Conservation (phyloP, 1,140 invertebrate species). For the Cephus cinctus region DNA sequence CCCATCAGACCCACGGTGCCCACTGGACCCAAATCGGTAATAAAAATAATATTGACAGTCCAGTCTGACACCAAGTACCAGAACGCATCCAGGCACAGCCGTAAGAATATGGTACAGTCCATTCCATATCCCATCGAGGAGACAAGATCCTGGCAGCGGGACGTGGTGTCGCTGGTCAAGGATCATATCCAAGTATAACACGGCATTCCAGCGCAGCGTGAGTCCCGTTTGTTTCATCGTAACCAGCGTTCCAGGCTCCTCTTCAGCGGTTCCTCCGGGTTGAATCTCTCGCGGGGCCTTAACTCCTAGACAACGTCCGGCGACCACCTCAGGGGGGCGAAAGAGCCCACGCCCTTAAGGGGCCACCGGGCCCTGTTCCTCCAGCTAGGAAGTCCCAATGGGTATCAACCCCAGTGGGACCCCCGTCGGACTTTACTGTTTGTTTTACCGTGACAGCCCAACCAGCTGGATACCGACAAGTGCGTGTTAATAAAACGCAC, state of each 20-base stretch:
- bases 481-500: conserved; percentile 7
- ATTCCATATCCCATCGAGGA: no score
- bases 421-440: conserved; percentile 6
- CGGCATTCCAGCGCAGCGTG: conserved; percentile 32
- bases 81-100: no score
- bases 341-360: no score
- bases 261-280: neutral
- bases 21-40: no score
- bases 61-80: no score
- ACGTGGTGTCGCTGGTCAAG: conserved; percentile 20
- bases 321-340: no score
- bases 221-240: conserved; percentile 16
- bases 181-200: conserved; percentile 21
- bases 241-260: conserved; percentile 9
- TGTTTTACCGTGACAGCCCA: conserved; percentile 3
- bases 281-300: conserved; percentile 7
- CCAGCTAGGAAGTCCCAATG: no score
- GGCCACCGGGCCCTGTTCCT: no score
- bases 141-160: no score
- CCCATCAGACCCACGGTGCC: no score
- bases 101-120: no score
- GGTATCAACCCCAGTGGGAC: conserved; percentile 3
- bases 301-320: conserved; percentile 16
- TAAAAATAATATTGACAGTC: no score
- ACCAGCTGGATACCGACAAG: conserved; percentile 7